Evolutionary conservation across 2,113 vertebrate genomes (phyloP).

Genomic region (Labrus mixtus): DNA sequence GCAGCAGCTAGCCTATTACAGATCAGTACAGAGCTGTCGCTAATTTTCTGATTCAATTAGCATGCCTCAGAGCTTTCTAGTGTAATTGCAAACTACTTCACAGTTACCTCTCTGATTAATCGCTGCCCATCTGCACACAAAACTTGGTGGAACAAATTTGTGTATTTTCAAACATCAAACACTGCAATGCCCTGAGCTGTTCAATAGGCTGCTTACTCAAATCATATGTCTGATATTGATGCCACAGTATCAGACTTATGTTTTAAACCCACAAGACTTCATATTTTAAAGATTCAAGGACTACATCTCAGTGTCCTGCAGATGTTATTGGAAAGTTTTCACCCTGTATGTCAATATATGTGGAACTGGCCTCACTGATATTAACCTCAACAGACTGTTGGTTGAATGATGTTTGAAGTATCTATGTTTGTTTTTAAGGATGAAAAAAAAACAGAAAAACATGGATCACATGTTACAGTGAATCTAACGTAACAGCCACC

Average conservation of each 20-base stretch:
- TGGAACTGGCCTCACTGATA: neutral
- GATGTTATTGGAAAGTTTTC: constrained; percentile 3
- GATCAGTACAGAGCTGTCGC: constrained; percentile 89
- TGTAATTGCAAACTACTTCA: constrained; percentile 99
- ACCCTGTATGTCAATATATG: neutral
- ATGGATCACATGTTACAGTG: constrained; percentile 5
- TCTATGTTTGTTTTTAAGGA: neutral
- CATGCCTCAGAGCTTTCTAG: constrained; percentile 99
- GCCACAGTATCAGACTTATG: neutral
- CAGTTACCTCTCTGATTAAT: constrained; percentile 99
- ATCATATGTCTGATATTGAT: constrained; percentile 11
- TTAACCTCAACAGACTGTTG: neutral
- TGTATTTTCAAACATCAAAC: constrained; percentile 89
- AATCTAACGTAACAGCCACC: neutral
- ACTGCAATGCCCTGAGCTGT: constrained; percentile 13
- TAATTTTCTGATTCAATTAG: constrained; percentile 99
- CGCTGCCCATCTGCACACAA: constrained; percentile 94
- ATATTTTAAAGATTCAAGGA: constrained; percentile 23
- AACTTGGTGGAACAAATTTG: constrained; percentile 98
- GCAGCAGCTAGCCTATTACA: constrained; percentile 97
- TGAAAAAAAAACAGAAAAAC: constrained; percentile 8
- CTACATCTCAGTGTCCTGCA: neutral
- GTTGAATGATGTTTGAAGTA: neutral
- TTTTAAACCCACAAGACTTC: neutral
- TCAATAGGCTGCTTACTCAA: constrained; percentile 12